These are phyloP conservation scores for Cryptocephalus moraei DNA, from an alignment of 2,888 invertebrate genomes.

Conservation along the genomic window DNA sequence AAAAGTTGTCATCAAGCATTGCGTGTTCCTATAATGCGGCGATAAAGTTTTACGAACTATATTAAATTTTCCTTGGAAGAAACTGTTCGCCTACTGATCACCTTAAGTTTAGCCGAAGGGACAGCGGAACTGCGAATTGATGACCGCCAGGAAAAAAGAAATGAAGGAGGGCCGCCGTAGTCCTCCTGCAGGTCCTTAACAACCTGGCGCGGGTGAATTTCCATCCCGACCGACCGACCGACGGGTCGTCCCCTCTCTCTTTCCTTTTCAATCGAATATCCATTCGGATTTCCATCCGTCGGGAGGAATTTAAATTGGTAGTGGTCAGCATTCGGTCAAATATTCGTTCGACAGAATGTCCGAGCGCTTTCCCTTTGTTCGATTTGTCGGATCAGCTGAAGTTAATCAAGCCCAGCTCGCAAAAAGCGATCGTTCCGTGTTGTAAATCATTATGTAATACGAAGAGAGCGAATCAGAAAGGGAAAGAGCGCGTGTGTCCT, in stretches of 20 bases:
- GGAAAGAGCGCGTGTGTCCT: too few species aligned
- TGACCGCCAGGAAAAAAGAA: conserved; percentile 11
- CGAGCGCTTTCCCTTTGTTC: conserved; percentile 22
- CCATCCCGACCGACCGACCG: too few species aligned
- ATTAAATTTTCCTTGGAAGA: too few species aligned
- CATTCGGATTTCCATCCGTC: conserved; percentile 26
- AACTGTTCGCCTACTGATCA: too few species aligned
- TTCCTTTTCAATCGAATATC: conserved; percentile 27
- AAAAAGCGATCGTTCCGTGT: conserved; percentile 24
- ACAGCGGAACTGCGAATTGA: neutral
- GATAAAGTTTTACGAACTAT: too few species aligned
- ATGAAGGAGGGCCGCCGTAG: conserved; percentile 12
- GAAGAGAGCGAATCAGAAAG: neutral
- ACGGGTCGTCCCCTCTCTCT: conserved; percentile 13
- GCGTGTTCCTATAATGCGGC: too few species aligned
- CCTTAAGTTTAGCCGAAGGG: too few species aligned
- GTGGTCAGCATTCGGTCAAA: conserved; percentile 27
- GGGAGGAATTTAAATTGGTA: conserved; percentile 31
- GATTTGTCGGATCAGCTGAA: conserved; percentile 30
- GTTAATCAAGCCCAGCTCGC: conserved; percentile 28
- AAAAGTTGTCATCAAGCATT: too few species aligned
- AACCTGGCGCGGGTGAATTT: conserved; percentile 14
- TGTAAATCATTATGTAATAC: conserved; percentile 22
- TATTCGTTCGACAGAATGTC: conserved; percentile 15
- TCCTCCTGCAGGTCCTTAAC: conserved; percentile 21